phyloP scores from a whole-genome alignment of 2,888 invertebrate genomes.

The Chalcosyrphus nemorum region DNA sequence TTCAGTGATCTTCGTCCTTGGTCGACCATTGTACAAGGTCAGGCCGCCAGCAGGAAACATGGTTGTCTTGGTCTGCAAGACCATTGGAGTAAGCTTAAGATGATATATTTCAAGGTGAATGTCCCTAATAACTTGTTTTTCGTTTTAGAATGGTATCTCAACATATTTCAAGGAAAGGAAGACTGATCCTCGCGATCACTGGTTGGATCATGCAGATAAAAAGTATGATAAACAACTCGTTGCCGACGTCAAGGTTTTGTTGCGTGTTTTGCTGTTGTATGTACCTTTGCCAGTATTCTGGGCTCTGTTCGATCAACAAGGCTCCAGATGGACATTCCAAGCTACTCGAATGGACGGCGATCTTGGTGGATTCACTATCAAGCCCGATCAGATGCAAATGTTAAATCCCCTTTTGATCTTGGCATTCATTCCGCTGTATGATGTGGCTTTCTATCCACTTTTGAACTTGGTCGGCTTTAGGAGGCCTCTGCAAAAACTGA shows the following conservation, averaged over 20 bases:
- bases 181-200: constrained; percentile 86
- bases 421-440: constrained; percentile 92
- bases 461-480: constrained; percentile 87
- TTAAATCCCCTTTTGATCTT: constrained; percentile 94
- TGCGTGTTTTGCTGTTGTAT: constrained; percentile 90
- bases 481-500: constrained; percentile 92
- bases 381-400: constrained; percentile 98
- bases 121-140: neutral
- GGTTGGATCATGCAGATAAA: constrained; percentile 93
- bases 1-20: constrained; percentile 88
- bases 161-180: constrained; percentile 80
- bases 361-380: constrained; percentile 87
- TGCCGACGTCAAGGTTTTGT: constrained; percentile 89
- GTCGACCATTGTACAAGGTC: constrained; percentile 85
- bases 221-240: constrained; percentile 88
- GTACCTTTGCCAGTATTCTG: constrained; percentile 95
- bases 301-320: constrained; percentile 97
- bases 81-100: constrained; percentile 85
- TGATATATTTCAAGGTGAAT: neutral
- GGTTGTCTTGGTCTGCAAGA: constrained; percentile 85
- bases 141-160: constrained; percentile 83
- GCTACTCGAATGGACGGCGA: constrained; percentile 93
- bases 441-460: constrained; percentile 90
- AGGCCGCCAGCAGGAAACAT: constrained; percentile 88
- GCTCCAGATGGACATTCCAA: constrained; percentile 96